A percentile compares a stretch with the other conserved stretches of the same genome.
Evolutionary conservation across 1,140 invertebrate genomes (phyloP).

Genomic region (Latrodectus geometricus): DNA sequence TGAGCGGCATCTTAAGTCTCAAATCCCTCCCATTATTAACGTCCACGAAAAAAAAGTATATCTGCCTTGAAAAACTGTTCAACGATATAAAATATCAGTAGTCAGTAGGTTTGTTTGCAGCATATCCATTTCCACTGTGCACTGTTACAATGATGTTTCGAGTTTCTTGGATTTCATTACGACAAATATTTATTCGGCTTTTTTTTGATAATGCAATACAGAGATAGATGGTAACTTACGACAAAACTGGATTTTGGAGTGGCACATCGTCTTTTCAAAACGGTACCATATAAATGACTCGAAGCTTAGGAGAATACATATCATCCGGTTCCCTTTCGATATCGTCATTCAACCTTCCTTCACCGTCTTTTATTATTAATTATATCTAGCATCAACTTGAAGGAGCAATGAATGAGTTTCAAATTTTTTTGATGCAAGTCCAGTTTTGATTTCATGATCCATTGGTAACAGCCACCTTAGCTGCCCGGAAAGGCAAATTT

Average conservation of each 20-base stretch:
- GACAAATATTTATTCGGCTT: not conserved
- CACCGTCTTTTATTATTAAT: too few species aligned
- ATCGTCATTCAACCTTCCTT: too few species aligned
- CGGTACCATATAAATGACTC: not conserved
- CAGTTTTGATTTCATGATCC: too few species aligned
- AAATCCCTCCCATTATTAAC: not conserved
- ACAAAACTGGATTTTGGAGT: not conserved
- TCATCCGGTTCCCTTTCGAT: too few species aligned
- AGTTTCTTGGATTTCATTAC: not conserved
- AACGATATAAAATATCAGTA: not conserved
- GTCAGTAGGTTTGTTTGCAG: not conserved
- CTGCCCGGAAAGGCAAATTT: too few species aligned
- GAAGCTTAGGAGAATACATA: too few species aligned
- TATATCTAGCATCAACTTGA: too few species aligned
- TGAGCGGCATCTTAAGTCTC: not conserved
- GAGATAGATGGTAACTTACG: too few species aligned
- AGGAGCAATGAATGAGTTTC: too few species aligned
- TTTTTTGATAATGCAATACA: not conserved
- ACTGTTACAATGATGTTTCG: not conserved
- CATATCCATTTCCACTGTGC: not conserved
- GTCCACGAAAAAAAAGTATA: too few species aligned
- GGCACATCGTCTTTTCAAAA: not conserved
- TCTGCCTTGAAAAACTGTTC: not conserved
- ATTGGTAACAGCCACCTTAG: too few species aligned
- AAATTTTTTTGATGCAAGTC: too few species aligned